A percentile compares a stretch with the other conserved stretches of the same genome.
Evolutionary conservation across 2,797 vertebrate species (phyloP).

Genomic region (Erethizon dorsatum): DNA sequence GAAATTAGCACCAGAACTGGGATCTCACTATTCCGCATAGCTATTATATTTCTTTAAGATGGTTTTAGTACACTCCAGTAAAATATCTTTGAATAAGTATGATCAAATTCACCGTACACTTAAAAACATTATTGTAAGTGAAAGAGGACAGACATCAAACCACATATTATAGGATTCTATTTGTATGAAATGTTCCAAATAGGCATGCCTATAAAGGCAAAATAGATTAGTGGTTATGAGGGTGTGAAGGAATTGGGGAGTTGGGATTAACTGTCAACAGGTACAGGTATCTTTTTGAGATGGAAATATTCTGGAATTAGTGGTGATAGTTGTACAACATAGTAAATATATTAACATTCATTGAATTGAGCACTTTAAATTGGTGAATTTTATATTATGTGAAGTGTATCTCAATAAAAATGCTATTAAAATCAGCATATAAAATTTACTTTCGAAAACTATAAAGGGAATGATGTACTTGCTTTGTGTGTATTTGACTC

Average conservation of each 20-base stretch:
- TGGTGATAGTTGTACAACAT: background rate
- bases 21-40: background rate
- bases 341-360: background rate
- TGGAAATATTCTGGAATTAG: conserved; percentile 60
- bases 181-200: background rate
- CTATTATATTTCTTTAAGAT: conserved; percentile 16
- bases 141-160: conserved; percentile 27
- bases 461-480: conserved; percentile 29
- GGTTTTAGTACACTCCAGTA: background rate
- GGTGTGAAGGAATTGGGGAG: background rate
- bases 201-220: conserved; percentile 11
- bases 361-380: background rate
- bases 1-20: background rate
- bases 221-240: background rate
- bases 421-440: conserved; percentile 14
- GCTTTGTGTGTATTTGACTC: conserved; percentile 41
- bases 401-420: conserved; percentile 18
- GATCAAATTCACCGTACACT: conserved; percentile 22
- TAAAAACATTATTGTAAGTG: conserved; percentile 9
- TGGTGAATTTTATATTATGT: background rate
- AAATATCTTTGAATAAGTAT: conserved; percentile 25
- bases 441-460: conserved; percentile 60
- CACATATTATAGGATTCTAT: background rate
- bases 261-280: background rate
- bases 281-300: background rate